Base-by-base conservation (phyloP, 37 sponge, comb jelly and placozoan species). In the Aphrocallistes beatrix region DNA sequence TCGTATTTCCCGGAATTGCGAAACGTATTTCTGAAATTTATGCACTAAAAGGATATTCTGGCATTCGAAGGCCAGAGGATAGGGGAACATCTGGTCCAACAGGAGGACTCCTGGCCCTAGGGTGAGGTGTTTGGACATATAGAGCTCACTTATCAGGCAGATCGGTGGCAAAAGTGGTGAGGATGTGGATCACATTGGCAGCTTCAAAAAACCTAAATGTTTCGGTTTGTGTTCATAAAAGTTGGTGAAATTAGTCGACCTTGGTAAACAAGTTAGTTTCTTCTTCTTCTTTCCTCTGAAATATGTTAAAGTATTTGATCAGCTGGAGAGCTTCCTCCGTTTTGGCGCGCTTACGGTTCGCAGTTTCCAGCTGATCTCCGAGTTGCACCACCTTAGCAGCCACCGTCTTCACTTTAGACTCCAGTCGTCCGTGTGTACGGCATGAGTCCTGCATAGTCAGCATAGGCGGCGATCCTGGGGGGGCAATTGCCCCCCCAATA, bases 331-430 rank as follows among this genome's bases (percentile, higher is more conserved):
- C 96, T 83, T 93, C 92, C 39, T 90, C 86, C 34, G 87, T 88
- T 42, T 88, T 50, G 40, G 21, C 19, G 19, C 93, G 83, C 0
- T 86, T 60, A 37, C 60, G 51, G 89, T 95, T 95, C 37, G 90
- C 85, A 60, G 89, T 88, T 91, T 95, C 96, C 91, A 95, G 87
- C 85, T 95, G 96, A 86, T 95, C 96, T 3, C 96, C 96, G 16
- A 95, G 88, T 36, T 95, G 93, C n/a, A 95, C 96, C 85, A 95
- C 96, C 83, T 95, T 95, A 36, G 92, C 91, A 17, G 96, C 91
- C 38, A 95, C 91, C 0, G 84, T 37, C 8, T 88, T 91, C 36
- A 95, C 91, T 48, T 92, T 39, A 45, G 91, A 90, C 47, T 95
- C 96, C 23, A 95, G 89, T 9, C n/a, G 75, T 60, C n/a, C 75